A percentile compares a stretch with the other conserved stretches of the same genome.
phyloP scores from a whole-genome alignment of 2,797 vertebrate genomes.

The Melopsittacus undulatus region DNA sequence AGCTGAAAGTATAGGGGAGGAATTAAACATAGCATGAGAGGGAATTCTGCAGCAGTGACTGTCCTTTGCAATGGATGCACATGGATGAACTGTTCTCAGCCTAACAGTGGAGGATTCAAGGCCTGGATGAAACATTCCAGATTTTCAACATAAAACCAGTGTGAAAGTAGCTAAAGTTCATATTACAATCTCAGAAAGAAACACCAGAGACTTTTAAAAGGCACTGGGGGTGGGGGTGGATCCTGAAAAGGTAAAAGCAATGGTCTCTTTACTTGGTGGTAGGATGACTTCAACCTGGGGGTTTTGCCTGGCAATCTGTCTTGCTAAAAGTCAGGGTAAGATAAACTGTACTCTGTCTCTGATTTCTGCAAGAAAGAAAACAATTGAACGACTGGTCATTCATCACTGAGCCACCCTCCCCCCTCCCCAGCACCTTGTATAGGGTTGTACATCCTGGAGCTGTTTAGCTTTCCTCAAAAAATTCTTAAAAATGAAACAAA shows the following conservation, averaged over 20 bases:
- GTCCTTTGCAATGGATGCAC: not conserved
- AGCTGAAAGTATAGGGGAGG: not conserved
- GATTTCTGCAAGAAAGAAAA: slow-evolving; percentile 81
- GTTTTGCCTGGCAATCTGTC: slow-evolving; percentile 76
- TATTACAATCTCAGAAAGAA: slow-evolving; percentile 44
- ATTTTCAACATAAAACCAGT: slow-evolving; percentile 8
- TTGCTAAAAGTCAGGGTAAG: slow-evolving; percentile 79
- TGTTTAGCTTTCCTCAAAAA: slow-evolving; percentile 33
- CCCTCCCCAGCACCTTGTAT: slow-evolving; percentile 69
- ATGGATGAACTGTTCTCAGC: not conserved
- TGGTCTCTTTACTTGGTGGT: slow-evolving; percentile 50
- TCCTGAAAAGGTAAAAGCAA: slow-evolving; percentile 44
- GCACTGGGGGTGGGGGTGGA: not conserved
- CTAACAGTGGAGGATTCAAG: not conserved
- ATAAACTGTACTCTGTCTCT: slow-evolving; percentile 81
- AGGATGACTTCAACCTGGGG: slow-evolving; percentile 72
- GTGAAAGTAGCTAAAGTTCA: slow-evolving; percentile 10
- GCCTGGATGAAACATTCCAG: not conserved
- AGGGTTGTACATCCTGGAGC: slow-evolving; percentile 58
- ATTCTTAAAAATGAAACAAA: slow-evolving; percentile 59
- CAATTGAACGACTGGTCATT: slow-evolving; percentile 78
- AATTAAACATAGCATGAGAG: not conserved
- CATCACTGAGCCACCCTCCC: slow-evolving; percentile 69
- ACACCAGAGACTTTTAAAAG: slow-evolving; percentile 23
- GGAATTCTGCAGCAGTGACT: not conserved